Evolutionary conservation across 2,888 invertebrate species (phyloP).

Genomic region (Diachrysia chrysitis): DNA sequence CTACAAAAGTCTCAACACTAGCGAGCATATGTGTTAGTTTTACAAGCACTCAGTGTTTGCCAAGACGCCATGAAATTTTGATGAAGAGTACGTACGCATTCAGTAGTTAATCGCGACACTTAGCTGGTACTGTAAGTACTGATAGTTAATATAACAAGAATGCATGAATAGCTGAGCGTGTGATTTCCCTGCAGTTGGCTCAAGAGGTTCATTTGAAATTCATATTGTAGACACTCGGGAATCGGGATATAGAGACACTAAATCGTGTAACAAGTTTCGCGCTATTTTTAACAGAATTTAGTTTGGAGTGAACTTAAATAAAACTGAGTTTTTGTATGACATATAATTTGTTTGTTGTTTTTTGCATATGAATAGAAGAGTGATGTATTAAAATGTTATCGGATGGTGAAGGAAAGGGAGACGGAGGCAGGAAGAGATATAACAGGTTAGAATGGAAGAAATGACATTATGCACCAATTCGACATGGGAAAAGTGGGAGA

Average conservation of each 20-base stretch:
- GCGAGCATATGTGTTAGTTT: background rate
- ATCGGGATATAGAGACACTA: conserved; percentile 35
- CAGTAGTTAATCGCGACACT: conserved; percentile 56
- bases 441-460: too few relatives aligned
- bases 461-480: too few relatives aligned
- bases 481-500: too few relatives aligned
- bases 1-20: background rate
- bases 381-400: too few relatives aligned
- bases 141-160: conserved; percentile 74
- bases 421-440: too few relatives aligned
- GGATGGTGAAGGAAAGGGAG: too few relatives aligned
- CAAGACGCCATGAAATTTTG: conserved; percentile 38
- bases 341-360: background rate
- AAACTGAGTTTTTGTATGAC: background rate
- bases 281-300: background rate
- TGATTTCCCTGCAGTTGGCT: conserved; percentile 72
- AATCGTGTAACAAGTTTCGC: conserved; percentile 20
- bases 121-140: conserved; percentile 53
- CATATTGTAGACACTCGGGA: conserved; percentile 64
- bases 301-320: background rate
- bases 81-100: conserved; percentile 43
- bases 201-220: conserved; percentile 77
- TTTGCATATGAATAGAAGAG: background rate
- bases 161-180: conserved; percentile 74
- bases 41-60: conserved; percentile 21